Conservation (phyloP, 2,113 vertebrate genomes). For the Sclerurus mexicanus region DNA sequence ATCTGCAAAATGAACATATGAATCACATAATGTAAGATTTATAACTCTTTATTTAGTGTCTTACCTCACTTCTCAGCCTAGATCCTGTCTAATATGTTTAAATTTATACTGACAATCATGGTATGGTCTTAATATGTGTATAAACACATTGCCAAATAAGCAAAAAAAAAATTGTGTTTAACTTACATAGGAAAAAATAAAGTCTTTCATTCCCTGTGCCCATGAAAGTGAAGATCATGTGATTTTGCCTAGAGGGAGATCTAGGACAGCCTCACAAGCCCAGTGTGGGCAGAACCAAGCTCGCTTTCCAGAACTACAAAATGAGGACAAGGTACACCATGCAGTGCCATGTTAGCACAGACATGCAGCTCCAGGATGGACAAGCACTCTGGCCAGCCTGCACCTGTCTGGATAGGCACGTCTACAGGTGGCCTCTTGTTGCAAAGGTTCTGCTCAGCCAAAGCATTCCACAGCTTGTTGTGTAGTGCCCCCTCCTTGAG, state of each 20-base stretch:
- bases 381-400: accelerated
- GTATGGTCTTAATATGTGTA: background rate
- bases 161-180: background rate
- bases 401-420: background rate
- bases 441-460: background rate
- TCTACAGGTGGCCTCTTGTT: background rate
- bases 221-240: background rate
- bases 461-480: background rate
- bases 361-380: background rate
- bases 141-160: background rate
- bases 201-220: background rate
- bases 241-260: background rate
- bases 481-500: background rate
- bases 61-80: background rate
- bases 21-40: background rate
- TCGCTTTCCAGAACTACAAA: background rate
- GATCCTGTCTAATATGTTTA: background rate
- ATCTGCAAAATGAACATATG: background rate
- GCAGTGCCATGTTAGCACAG: too few relatives aligned
- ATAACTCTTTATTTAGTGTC: background rate
- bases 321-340: background rate
- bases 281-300: background rate
- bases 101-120: background rate
- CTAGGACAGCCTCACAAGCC: background rate
- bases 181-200: background rate